Conservation (phyloP, 2,797 vertebrate species). For the Denticeps clupeoides region DNA sequence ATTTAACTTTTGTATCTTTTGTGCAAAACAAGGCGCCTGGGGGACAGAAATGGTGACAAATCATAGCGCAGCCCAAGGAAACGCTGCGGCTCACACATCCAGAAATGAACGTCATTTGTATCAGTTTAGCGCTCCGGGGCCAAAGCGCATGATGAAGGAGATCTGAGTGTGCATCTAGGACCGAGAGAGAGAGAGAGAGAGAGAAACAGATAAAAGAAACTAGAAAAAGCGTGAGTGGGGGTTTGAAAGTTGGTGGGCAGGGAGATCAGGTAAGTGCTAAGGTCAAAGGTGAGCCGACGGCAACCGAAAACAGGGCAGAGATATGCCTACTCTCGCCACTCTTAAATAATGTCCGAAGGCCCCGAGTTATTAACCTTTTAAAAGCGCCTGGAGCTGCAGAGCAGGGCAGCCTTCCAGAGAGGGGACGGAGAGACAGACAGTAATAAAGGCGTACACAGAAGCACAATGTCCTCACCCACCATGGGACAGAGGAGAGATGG, state of each 20-base stretch:
- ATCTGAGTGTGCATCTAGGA: constrained; percentile 29
- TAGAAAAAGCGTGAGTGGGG: neutral
- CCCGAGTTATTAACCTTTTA: constrained; percentile 72
- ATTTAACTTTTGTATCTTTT: constrained; percentile 52
- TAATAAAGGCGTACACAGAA: constrained; percentile 58
- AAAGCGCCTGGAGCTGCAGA: constrained; percentile 50
- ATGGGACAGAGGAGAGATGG: constrained; percentile 17
- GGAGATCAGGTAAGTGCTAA: constrained; percentile 41
- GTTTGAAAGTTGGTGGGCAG: constrained; percentile 7
- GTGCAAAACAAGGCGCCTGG: constrained; percentile 28
- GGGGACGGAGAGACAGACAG: constrained; percentile 54
- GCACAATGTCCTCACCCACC: constrained; percentile 44
- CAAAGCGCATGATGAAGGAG: constrained; percentile 50
- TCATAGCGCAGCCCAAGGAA: constrained; percentile 47
- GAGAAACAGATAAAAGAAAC: neutral
- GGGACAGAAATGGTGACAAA: constrained; percentile 65
- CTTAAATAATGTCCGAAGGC: constrained; percentile 67
- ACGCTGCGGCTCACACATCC: constrained; percentile 57
- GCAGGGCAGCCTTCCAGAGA: constrained; percentile 42
- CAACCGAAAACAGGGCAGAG: constrained; percentile 55
- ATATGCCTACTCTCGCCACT: constrained; percentile 54
- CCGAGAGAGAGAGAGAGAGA: neutral
- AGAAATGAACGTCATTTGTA: constrained; percentile 67
- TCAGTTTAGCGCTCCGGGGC: constrained; percentile 56
- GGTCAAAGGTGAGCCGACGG: constrained; percentile 52